phyloP scores from a whole-genome alignment of 2,113 vertebrate genomes.

The Felis catus region DNA sequence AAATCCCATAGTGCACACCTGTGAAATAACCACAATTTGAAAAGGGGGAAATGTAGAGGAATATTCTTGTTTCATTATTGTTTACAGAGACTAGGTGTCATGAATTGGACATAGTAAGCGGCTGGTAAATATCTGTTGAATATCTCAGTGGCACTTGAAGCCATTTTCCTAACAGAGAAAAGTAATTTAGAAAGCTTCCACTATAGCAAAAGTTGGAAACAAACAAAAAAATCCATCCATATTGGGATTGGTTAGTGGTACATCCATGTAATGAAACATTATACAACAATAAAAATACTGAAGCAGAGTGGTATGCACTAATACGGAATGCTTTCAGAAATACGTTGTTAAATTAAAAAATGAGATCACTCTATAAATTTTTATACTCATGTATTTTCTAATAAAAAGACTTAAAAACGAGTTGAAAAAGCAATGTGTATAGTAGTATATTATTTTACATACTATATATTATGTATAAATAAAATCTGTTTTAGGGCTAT shows the following conservation, averaged over 20 bases:
- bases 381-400: background rate
- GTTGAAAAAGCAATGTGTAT: background rate
- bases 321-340: background rate
- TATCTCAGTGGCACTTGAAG: background rate
- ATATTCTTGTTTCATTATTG: conserved; percentile 51
- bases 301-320: background rate
- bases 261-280: background rate
- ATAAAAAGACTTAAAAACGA: background rate
- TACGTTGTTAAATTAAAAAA: background rate
- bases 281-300: background rate
- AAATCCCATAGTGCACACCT: background rate
- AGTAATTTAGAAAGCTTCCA: conserved; percentile 21
- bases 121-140: background rate
- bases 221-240: background rate
- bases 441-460: background rate
- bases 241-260: background rate
- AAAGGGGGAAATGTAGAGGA: background rate
- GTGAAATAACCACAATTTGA: background rate
- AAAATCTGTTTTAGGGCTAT: background rate
- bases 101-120: background rate
- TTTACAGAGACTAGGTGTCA: background rate
- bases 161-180: background rate
- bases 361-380: background rate
- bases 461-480: background rate
- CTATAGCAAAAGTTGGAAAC: background rate